phyloP scores from a whole-genome alignment of 1,140 invertebrate species.

The Oryctes rhinoceros region DNA sequence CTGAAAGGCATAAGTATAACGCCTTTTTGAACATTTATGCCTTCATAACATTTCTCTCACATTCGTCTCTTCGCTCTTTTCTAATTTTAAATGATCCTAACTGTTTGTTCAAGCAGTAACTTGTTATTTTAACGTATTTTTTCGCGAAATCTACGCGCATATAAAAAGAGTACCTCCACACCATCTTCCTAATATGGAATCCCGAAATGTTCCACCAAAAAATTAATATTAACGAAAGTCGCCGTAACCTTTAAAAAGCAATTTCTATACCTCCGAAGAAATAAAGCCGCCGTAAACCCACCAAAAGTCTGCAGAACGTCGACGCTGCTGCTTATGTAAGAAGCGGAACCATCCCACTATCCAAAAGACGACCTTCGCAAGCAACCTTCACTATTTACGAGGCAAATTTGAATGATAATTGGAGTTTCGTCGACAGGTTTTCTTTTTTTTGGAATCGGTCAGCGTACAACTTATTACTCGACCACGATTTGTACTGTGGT shows the following conservation, averaged over 20 bases:
- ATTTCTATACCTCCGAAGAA: not conserved
- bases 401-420: conserved; percentile 35
- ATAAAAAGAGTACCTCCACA: not conserved
- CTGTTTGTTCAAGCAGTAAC: no score
- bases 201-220: conserved; percentile 1
- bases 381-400: conserved; percentile 32
- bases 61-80: no score
- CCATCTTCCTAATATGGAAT: not conserved
- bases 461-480: conserved; percentile 15
- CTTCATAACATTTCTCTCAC: no score
- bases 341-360: conserved; percentile 15
- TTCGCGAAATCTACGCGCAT: no score
- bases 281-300: not conserved
- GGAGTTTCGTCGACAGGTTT: conserved; percentile 33
- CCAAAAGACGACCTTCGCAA: conserved; percentile 25
- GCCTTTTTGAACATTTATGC: no score
- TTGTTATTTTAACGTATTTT: no score
- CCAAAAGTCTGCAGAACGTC: not conserved
- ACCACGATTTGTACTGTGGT: not conserved
- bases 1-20: no score
- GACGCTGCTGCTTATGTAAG: not conserved
- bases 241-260: not conserved
- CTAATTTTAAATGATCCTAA: no score
- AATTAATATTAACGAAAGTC: not conserved
- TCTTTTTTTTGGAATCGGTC: conserved; percentile 18